phyloP scores from a whole-genome alignment of 2,888 invertebrate genomes.

The Crepidodera aurea region DNA sequence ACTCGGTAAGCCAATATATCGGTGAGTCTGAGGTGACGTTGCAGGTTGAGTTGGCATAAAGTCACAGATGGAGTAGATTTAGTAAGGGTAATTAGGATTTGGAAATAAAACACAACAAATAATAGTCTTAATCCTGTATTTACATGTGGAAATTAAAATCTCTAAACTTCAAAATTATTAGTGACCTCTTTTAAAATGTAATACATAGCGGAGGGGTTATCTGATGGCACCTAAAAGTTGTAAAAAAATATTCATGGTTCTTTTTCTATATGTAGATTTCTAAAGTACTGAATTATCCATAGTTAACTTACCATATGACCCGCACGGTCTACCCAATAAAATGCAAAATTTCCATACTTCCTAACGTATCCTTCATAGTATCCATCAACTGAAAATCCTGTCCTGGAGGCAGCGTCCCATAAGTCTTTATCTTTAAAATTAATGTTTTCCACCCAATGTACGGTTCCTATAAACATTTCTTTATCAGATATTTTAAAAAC shows the following conservation, averaged over 20 bases:
- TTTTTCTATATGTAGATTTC: too few species aligned
- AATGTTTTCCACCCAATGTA: slow-evolving; percentile 75
- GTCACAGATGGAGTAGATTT: too few species aligned
- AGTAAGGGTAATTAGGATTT: too few species aligned
- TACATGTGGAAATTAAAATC: too few species aligned
- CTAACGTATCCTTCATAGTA: slow-evolving; percentile 78
- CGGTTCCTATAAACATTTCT: slow-evolving; percentile 36
- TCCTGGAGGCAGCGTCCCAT: slow-evolving; percentile 67
- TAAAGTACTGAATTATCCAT: too few species aligned
- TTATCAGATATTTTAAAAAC: too few species aligned
- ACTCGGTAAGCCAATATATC: too few species aligned
- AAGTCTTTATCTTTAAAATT: slow-evolving; percentile 60
- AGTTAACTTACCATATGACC: slow-evolving; percentile 65
- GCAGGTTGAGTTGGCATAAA: too few species aligned
- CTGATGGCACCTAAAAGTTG: slow-evolving; percentile 45
- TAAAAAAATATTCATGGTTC: not conserved
- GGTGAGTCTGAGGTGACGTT: too few species aligned
- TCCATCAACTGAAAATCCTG: slow-evolving; percentile 68
- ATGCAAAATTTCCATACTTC: slow-evolving; percentile 71
- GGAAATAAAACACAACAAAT: too few species aligned
- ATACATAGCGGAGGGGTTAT: slow-evolving; percentile 46
- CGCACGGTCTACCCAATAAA: slow-evolving; percentile 81
- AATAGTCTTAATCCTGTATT: too few species aligned
- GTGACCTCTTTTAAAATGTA: slow-evolving; percentile 44
- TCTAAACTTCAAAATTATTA: slow-evolving; percentile 36